Conservation (phyloP, 2,113 vertebrate species). For the Pyxicephalus adspersus region DNA sequence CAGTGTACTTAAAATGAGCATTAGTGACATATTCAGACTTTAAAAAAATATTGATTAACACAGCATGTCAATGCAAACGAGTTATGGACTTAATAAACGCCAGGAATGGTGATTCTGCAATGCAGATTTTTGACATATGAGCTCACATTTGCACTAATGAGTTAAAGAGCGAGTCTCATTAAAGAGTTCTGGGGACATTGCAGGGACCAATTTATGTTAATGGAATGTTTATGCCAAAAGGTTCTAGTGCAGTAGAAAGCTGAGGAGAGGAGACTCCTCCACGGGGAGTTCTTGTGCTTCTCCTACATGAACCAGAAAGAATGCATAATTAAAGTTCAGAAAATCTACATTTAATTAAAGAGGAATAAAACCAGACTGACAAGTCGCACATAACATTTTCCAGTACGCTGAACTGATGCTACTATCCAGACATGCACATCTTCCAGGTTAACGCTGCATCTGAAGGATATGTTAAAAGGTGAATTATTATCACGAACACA, state of each 20-base stretch:
- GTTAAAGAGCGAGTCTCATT: constrained; percentile 71
- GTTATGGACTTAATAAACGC: constrained; percentile 74
- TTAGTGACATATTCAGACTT: constrained; percentile 70
- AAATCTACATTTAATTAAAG: constrained; percentile 48
- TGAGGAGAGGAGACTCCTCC: constrained; percentile 45
- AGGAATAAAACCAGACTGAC: constrained; percentile 45
- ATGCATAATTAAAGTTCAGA: constrained; percentile 54
- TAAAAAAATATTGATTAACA: constrained; percentile 73
- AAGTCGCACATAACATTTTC: constrained; percentile 45
- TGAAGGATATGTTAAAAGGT: constrained; percentile 46
- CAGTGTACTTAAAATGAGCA: constrained; percentile 67
- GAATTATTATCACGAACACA: constrained; percentile 43
- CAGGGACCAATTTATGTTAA: constrained; percentile 68
- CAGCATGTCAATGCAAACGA: constrained; percentile 69
- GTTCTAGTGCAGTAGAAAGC: constrained; percentile 45
- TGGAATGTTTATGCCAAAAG: constrained; percentile 65
- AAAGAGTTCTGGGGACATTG: constrained; percentile 66
- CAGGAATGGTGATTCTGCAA: constrained; percentile 66
- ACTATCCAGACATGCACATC: constrained; percentile 1
- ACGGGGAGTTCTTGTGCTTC: constrained; percentile 50
- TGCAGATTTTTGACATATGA: constrained; percentile 71
- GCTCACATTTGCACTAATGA: constrained; percentile 71
- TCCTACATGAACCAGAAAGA: constrained; percentile 56
- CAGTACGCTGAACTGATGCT: constrained; percentile 42
- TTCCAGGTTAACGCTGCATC: constrained; percentile 43